Evolutionary conservation across 2,797 vertebrate genomes (phyloP), one percentile per base, ranked within the genome.

Genomic region (Aeoliscus strigatus): DNA sequence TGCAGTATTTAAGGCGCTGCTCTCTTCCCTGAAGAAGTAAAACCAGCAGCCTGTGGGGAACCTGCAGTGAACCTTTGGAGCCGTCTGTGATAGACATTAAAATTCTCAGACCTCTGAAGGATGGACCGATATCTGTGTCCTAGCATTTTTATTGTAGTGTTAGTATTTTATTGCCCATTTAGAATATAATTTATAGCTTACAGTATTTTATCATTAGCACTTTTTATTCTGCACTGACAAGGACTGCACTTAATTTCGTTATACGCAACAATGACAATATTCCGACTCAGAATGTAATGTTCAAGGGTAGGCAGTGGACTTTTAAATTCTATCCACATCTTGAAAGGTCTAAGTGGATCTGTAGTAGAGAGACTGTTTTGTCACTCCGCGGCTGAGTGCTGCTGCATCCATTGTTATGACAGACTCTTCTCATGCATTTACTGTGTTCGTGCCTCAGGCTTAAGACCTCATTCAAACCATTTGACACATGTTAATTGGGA

Each of bases 271-370:
- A n/a, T n/a, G n/a, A n/a, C n/a, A n/a, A n/a, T n/a, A n/a, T n/a
- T n/a, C n/a, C n/a, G n/a, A n/a, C n/a, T n/a, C n/a, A n/a, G n/a
- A n/a, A n/a, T n/a, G n/a, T n/a, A n/a, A n/a, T n/a, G n/a, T 37
- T 36, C 15, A 13, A 66, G 8, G 31, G 41, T 25, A 75, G 73
- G 77, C 69, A 56, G 55, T 69, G 14, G 25, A 39, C 52, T 51
- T 63, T 49, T 50, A 42, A 60, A 34, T 34, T 26, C 16, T n/a
- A 38, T 47, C 26, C 58, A 64, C 33, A 34, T 27, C 69, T 49
- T 70, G 51, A 39, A 69, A 80, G 75, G 78, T 66, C 76, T 87
- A 85, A 88, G 86, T 87, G 75, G 81, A 60, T 42, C 52, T 32
- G 28, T 35, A 45, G 59, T 50, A 27, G 39, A 53, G 43, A 70